Conservation (phyloP, 2,797 vertebrate species). For the Hapalemur alaotrensis region DNA sequence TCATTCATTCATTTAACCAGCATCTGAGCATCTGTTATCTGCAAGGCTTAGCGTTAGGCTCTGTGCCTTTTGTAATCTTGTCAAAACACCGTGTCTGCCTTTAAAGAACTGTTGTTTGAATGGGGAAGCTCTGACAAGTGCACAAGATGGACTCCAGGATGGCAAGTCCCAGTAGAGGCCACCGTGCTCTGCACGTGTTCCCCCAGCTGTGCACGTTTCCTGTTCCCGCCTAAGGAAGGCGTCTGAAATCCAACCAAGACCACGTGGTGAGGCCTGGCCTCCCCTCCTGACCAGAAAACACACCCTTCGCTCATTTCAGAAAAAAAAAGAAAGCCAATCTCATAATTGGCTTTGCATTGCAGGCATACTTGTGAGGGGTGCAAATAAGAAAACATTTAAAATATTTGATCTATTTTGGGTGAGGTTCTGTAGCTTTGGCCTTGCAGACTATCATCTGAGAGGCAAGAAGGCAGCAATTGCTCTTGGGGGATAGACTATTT, state of each 20-base stretch:
- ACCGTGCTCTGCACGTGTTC: background rate
- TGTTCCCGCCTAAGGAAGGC: background rate
- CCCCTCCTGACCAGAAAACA: constrained; percentile 33
- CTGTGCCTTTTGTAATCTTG: background rate
- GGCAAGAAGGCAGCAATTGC: constrained; percentile 47
- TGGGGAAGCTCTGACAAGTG: background rate
- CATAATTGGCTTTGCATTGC: constrained; percentile 76
- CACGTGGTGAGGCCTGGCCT: background rate
- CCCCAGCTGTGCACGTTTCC: background rate
- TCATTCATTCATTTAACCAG: background rate
- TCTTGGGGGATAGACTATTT: constrained; percentile 37
- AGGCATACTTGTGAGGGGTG: constrained; percentile 72
- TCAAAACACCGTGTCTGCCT: background rate
- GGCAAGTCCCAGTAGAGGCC: background rate
- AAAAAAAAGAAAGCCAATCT: constrained; percentile 16
- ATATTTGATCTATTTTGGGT: constrained; percentile 78
- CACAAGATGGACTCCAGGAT: background rate
- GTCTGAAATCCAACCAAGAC: constrained; percentile 29
- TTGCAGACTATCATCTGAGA: constrained; percentile 52
- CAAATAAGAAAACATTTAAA: constrained; percentile 78
- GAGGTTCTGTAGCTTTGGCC: constrained; percentile 72
- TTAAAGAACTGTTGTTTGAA: background rate
- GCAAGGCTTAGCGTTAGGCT: background rate
- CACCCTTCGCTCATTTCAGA: constrained; percentile 43
- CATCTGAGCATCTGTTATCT: background rate